phyloP scores from a whole-genome alignment of 2,888 invertebrate genomes.

The Erpobdella octoculata region DNA sequence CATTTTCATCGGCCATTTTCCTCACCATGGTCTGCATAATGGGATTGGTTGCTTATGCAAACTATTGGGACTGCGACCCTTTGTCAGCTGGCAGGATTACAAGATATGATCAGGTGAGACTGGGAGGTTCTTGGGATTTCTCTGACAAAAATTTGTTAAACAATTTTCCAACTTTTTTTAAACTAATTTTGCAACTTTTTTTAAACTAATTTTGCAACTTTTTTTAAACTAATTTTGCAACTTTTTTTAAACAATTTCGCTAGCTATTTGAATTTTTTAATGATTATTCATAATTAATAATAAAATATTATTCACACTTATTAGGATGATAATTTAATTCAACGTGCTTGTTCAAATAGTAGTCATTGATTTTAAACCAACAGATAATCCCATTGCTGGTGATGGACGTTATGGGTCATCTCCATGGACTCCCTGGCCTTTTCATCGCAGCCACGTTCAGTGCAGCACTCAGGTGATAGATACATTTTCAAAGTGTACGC shows the following conservation, averaged over 20 bases:
- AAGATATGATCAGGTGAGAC: conserved; percentile 35
- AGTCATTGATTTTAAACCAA: neutral
- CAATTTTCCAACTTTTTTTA: no score
- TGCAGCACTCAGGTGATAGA: conserved; percentile 40
- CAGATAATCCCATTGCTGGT: conserved; percentile 38
- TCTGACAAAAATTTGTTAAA: no score
- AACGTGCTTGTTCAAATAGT: no score
- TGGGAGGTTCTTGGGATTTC: conserved; percentile 44
- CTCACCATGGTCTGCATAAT: conserved; percentile 33
- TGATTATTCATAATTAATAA: neutral
- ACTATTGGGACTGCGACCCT: conserved; percentile 37
- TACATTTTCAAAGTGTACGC: no score
- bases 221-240: no score
- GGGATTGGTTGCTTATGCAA: conserved; percentile 40
- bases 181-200: no score
- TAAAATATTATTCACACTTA: no score
- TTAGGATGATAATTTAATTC: no score
- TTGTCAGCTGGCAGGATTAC: conserved; percentile 26
- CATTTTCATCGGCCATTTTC: conserved; percentile 14
- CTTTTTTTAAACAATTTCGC: no score
- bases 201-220: no score
- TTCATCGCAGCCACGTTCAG: conserved; percentile 45
- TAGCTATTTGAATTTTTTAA: conserved; percentile 63
- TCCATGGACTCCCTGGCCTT: conserved; percentile 43
- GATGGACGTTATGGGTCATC: conserved; percentile 42